Base-by-base conservation (phyloP, 2,888 invertebrate genomes). In the Dolichomitus sp. region DNA sequence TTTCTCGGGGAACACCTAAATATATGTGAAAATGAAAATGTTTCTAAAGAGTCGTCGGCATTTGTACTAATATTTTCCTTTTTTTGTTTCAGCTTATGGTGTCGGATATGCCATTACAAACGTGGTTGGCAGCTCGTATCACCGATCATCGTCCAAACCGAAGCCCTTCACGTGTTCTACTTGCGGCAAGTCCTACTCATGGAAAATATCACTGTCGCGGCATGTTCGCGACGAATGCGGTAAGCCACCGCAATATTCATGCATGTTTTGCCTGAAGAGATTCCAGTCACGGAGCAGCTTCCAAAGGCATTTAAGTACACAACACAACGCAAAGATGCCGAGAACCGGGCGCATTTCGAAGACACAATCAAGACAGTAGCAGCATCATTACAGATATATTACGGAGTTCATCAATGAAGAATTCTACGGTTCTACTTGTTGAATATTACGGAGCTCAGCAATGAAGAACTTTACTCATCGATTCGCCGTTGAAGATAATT, bases 151-250 rank as follows among this genome's bases (percentile, higher is more conserved):
- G 42, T 40, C 52, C 11, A 30, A 57, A 4, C 45, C 70, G 19
- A 72, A 79, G 37, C 70, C 77, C 7, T 82, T 76, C 61, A 37
- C 30, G 40, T 80, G 83, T 52, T 70, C 66, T 14, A 63, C 63
- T 1, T 98, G 98, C 94, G 97, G 97, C 87, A 98, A 97, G 94
- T 95, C 96, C 89, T 98, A 98, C 95, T 93, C 93, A 12, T 93
- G 95, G 90, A 95, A 94, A 86, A 94, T 94, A 75, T 95, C 94
- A 50, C 90, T 95, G 30, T 94, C 93, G 1, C 90, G 95, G 7
- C 95, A 95, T 87, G 90, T 94, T 17, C 91, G 94, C 19, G 91
- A 92, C 77, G 92, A 93, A 75, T 92, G 93, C 74, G 94, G 94
- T 17, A 92, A 93, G 72, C 85, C 88, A 9, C 92, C 94, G 14